Conservation (phyloP, 2,797 vertebrate genomes). For the Acestrorhynchus altus region DNA sequence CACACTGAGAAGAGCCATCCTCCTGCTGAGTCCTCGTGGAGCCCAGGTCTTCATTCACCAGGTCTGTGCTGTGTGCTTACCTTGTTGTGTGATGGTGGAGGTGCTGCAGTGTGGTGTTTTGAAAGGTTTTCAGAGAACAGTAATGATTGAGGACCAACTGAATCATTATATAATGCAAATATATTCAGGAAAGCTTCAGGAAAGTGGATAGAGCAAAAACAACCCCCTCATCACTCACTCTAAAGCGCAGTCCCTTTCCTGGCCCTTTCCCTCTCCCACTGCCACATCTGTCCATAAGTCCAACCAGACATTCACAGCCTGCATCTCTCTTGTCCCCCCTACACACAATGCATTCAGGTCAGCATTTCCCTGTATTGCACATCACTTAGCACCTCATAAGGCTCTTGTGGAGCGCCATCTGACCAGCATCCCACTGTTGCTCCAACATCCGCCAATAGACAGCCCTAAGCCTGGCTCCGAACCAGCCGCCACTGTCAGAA, state of each 20-base stretch:
- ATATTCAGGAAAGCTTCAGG: too few relatives aligned
- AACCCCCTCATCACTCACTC: too few relatives aligned
- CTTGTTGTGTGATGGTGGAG: background rate
- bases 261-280: too few relatives aligned
- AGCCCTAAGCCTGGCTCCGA: background rate
- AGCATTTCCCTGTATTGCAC: conserved; percentile 1
- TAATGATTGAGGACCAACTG: too few relatives aligned
- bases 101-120: background rate
- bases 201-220: too few relatives aligned
- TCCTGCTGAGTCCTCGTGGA: conserved; percentile 91
- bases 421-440: conserved; percentile 1
- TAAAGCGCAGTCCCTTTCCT: too few relatives aligned
- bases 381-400: conserved; percentile 37
- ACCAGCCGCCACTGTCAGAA: conserved; percentile 29
- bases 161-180: too few relatives aligned
- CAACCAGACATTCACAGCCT: conserved; percentile 25
- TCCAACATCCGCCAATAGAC: conserved; percentile 25
- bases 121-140: too few relatives aligned
- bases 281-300: background rate
- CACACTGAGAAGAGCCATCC: conserved; percentile 89
- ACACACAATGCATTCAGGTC: conserved; percentile 3
- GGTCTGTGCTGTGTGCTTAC: conserved; percentile 70
- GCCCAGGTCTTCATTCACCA: conserved; percentile 95
- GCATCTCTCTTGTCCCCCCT: background rate
- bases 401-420: conserved; percentile 16